Percentiles rank a stretch among this genome's conserved stretches.
Evolutionary conservation across 2,113 vertebrate genomes (phyloP).

Genomic region (Proteles cristata): DNA sequence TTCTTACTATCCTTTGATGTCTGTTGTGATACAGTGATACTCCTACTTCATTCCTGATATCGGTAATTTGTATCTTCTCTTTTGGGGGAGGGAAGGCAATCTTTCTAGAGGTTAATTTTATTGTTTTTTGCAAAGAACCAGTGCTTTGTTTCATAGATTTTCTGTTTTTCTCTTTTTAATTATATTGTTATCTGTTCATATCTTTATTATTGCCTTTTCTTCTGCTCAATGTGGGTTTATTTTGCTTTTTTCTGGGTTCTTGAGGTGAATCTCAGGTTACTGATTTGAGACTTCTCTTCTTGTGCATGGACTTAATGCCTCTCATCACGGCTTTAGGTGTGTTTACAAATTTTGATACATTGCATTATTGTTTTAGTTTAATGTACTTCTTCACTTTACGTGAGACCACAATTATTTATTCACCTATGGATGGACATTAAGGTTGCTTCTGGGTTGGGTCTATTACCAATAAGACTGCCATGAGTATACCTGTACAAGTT

Average conservation of each 20-base stretch:
- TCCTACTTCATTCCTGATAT: neutral
- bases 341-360: neutral
- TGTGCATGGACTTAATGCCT: neutral
- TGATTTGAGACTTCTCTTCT: neutral
- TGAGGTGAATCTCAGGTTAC: neutral
- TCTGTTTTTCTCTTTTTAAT: neutral
- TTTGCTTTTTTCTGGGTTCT: neutral
- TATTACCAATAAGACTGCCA: neutral
- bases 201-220: neutral
- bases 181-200: neutral
- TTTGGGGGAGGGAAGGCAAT: neutral
- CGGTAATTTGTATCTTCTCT: neutral
- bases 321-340: neutral
- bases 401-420: neutral
- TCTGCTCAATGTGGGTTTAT: neutral
- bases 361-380: neutral
- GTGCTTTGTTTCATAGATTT: conserved; percentile 23
- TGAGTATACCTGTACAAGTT: neutral
- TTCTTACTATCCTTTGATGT: neutral
- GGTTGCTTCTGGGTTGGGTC: neutral
- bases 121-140: neutral
- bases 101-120: conserved; percentile 17
- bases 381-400: neutral
- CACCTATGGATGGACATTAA: neutral
- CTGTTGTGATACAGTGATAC: neutral